Percentiles rank a stretch among this genome's conserved stretches.
These are phyloP conservation scores for Gadopsis bispinosus DNA, from an alignment of 2,797 vertebrate species.

Conservation along the genomic window DNA sequence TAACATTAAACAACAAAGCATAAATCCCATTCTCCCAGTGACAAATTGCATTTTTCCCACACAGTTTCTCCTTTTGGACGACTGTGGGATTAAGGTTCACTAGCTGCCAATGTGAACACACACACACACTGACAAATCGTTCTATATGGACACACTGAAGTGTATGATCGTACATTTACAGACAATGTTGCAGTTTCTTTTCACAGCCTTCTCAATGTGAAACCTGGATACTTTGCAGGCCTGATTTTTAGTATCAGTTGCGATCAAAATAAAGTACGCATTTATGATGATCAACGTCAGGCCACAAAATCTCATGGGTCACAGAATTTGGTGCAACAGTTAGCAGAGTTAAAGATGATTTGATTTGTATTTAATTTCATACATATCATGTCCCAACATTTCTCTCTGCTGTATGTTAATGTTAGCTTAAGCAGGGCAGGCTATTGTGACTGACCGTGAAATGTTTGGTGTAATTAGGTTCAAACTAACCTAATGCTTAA, in stretches of 20 bases:
- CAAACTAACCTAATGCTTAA: background rate
- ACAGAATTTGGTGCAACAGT: background rate
- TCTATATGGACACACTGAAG: slow-evolving; percentile 15
- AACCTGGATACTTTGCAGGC: background rate
- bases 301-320: background rate
- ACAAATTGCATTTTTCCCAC: slow-evolving; percentile 58
- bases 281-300: background rate
- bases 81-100: slow-evolving; percentile 44
- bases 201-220: background rate
- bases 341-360: background rate
- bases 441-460: background rate
- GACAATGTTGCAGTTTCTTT: slow-evolving; percentile 1
- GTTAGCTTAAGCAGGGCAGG: background rate
- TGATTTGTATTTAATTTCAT: background rate
- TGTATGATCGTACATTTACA: background rate
- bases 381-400: background rate
- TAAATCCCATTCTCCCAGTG: slow-evolving; percentile 21
- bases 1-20: background rate
- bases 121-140: background rate
- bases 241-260: background rate
- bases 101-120: background rate
- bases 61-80: slow-evolving; percentile 29
- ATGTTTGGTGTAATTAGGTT: background rate
- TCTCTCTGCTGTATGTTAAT: background rate
- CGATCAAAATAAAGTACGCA: background rate